A percentile compares a stretch with the other conserved stretches of the same genome.
Evolutionary conservation across 37 sponge, comb jelly and placozoan species (phyloP).

Genomic region (Theonella swinhoei): DNA sequence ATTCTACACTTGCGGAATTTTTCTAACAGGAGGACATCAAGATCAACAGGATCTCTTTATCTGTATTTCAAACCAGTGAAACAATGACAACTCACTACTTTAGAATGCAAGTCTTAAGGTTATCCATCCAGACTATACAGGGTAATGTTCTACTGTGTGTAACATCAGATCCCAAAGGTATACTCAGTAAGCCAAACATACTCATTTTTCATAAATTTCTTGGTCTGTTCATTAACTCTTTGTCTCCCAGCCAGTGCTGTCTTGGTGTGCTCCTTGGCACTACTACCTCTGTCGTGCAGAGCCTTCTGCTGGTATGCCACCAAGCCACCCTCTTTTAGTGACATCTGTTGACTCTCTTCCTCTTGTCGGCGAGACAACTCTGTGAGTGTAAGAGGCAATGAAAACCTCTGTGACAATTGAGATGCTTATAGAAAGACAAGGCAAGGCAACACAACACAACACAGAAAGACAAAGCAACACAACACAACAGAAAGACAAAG

Average conservation of each 20-base stretch:
- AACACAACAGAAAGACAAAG: too few relatives aligned
- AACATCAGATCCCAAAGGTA: too few relatives aligned
- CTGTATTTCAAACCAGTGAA: not conserved
- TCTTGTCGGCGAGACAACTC: constrained; percentile 41
- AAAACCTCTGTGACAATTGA: too few relatives aligned
- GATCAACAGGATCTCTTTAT: not conserved
- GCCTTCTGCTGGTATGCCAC: constrained; percentile 47
- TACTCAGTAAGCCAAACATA: constrained; percentile 10
- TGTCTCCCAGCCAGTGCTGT: constrained; percentile 20
- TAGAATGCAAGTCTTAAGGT: too few relatives aligned
- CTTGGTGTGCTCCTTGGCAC: constrained; percentile 21
- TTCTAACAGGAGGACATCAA: too few relatives aligned
- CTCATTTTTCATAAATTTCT: constrained; percentile 60
- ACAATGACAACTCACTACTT: not conserved
- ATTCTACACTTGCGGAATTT: too few relatives aligned
- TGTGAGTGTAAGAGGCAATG: constrained; percentile 9
- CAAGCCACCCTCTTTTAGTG: constrained; percentile 32
- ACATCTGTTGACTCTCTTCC: constrained; percentile 30
- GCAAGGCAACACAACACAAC: too few relatives aligned
- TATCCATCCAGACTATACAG: too few relatives aligned
- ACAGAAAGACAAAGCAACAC: too few relatives aligned
- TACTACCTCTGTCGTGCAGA: constrained; percentile 54
- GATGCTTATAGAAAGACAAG: too few relatives aligned
- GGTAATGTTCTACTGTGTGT: too few relatives aligned
- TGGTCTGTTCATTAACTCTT: constrained; percentile 54